Conservation (phyloP, 2,113 vertebrate species). For the Cochlearius cochlearius region DNA sequence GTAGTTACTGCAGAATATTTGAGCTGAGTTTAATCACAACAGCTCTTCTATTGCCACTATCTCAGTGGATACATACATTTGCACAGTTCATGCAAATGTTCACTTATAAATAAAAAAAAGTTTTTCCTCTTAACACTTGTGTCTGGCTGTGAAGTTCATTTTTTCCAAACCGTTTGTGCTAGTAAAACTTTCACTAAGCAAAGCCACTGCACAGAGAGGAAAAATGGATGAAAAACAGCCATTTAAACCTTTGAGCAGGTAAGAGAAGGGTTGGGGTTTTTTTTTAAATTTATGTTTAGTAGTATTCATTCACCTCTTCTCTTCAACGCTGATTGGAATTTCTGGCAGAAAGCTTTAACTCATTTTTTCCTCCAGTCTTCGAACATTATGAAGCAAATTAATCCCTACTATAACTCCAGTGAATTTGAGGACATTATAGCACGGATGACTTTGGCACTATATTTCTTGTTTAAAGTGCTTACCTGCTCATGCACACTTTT, state of each 20-base stretch:
- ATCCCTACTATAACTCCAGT: not conserved
- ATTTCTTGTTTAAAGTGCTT: not conserved
- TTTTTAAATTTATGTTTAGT: not conserved
- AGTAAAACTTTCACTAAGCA: not conserved
- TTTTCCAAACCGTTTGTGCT: not conserved
- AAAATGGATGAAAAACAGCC: not conserved
- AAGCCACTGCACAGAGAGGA: not conserved
- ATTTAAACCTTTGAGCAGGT: not conserved
- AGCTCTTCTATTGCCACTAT: not conserved
- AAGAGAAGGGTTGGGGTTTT: not conserved
- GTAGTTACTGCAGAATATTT: not conserved
- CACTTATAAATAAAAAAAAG: not conserved
- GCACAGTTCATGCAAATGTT: not conserved
- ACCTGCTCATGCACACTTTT: not conserved
- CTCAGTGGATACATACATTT: not conserved
- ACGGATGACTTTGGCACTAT: not conserved
- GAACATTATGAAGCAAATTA: conserved; percentile 4
- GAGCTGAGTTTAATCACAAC: not conserved
- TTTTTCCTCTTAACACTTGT: not conserved
- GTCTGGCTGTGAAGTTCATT: not conserved
- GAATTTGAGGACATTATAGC: not conserved
- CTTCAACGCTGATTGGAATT: not conserved
- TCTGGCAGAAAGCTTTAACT: conserved; percentile 2
- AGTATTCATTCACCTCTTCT: not conserved
- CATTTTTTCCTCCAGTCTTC: not conserved